These are phyloP conservation scores for Leucoptera coffeella DNA, from an alignment of 2,888 invertebrate genomes.

Conservation along the genomic window DNA sequence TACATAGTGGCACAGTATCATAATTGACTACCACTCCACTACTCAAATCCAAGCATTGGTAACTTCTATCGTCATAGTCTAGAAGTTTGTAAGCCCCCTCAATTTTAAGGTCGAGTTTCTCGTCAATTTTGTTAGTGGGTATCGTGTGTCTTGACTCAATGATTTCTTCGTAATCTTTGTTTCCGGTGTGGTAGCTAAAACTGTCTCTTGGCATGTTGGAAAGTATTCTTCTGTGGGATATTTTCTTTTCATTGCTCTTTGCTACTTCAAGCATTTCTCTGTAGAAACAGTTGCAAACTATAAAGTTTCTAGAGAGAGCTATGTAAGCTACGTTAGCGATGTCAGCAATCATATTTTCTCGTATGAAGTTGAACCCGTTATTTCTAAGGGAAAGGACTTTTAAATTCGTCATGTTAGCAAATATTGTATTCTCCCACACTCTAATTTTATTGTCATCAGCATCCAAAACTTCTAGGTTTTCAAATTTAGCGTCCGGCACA, in stretches of 20 bases:
- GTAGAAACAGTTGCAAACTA: constrained; percentile 53
- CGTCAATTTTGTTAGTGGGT: no score
- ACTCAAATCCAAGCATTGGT: constrained; percentile 15
- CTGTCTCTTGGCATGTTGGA: no score
- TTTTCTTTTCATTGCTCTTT: constrained; percentile 8
- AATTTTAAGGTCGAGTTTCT: no score
- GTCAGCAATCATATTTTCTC: constrained; percentile 51
- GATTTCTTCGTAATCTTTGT: no score
- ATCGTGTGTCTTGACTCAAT: no score
- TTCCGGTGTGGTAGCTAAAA: no score
- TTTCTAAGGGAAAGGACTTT: constrained; percentile 31
- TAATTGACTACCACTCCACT: constrained; percentile 12
- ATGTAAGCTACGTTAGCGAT: constrained; percentile 35
- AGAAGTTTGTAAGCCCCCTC: no score
- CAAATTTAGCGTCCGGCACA: constrained; percentile 16
- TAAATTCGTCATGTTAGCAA: constrained; percentile 24
- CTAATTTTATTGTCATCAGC: constrained; percentile 46
- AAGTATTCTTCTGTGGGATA: no score
- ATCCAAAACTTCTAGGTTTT: constrained; percentile 35
- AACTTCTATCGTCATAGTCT: no score
- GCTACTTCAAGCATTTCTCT: constrained; percentile 42
- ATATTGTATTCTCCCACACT: constrained; percentile 45
- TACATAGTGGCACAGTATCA: constrained; percentile 13
- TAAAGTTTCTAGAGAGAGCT: constrained; percentile 48
- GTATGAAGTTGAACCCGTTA: constrained; percentile 52